A percentile compares a stretch with the other conserved stretches of the same genome.
These are phyloP conservation scores for Neolamprologus hecqui DNA, from an alignment of 2,113 vertebrate genomes.

Conservation along the genomic window DNA sequence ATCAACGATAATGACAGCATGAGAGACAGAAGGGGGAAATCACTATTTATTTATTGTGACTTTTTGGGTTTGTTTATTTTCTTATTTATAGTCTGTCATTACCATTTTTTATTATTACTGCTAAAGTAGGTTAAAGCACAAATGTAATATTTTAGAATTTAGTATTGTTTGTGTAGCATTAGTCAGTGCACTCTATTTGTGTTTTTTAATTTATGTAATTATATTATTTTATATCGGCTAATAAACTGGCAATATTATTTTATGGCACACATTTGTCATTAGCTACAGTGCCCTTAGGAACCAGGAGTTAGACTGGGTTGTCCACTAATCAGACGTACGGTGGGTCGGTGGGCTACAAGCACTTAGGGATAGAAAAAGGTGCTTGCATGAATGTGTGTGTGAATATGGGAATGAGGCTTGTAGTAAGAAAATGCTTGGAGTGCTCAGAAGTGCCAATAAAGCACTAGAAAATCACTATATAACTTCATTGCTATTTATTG, in stretches of 20 bases:
- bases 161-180: not conserved
- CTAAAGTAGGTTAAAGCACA: not conserved
- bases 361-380: not conserved
- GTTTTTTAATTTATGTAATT: not conserved
- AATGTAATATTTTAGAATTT: not conserved
- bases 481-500: not conserved
- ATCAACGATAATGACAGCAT: not conserved
- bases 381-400: not conserved
- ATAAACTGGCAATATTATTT: not conserved
- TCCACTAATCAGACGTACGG: not conserved
- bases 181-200: not conserved
- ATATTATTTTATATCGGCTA: not conserved
- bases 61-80: not conserved
- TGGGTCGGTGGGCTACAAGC: not conserved
- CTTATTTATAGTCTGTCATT: not conserved
- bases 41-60: not conserved
- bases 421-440: not conserved
- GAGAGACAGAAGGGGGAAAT: not conserved
- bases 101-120: not conserved
- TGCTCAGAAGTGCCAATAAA: not conserved
- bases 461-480: not conserved
- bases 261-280: not conserved
- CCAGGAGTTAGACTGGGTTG: not conserved
- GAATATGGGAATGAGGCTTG: not conserved
- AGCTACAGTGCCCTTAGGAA: not conserved